Base-by-base conservation (phyloP, 2,797 vertebrate genomes). In the Etheostoma perlongum region DNA sequence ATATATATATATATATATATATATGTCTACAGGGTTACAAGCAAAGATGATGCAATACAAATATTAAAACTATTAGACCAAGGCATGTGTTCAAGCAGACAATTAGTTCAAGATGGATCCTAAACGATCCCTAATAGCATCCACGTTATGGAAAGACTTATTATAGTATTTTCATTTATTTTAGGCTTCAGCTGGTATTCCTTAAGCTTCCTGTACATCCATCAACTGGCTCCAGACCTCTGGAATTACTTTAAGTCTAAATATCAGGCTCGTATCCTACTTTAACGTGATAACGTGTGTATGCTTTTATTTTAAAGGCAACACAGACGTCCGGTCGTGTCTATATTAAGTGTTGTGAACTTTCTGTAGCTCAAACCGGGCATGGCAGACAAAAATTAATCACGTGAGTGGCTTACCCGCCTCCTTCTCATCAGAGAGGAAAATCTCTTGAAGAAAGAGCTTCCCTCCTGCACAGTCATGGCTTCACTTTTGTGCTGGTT, bases 361-460 rank as follows among this genome's bases (percentile, higher is more conserved):
- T 86, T 88, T 57, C 68, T 1, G 23, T 0, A 19, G 42, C 44
- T 72, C 19, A 65, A 74, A 72, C 59, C 36, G 70, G 61, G 65
- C 71, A 81, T 70, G 61, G 0, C 36, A 2, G 57, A 53, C 66
- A 6, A 79, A 83, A 83, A 72, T 66, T 4, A 70, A 77, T 89
- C 85, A 89, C 80, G 85, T 89, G 83, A 89, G 72, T 57, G 63
- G 0, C 27, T 59, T 51, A 36, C 30, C 73, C 67, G n/a, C 86
- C 71, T 74, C 77, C 21, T 81, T 67, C 51, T 70, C 69, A 51
- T 76, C 59, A 13, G 30, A n/a, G 59, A 48, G 36, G 49, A 55
- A 66, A 67, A 62, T 46, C 48, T 74, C 67, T 19, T 3, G 6
- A 53, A 68, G 44, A 66, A 23, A 54, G 40, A 67, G 21, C 19